Evolutionary conservation across 2,888 invertebrate species (phyloP), one percentile per base, ranked within the genome.

Genomic region (Nysson spinosus): DNA sequence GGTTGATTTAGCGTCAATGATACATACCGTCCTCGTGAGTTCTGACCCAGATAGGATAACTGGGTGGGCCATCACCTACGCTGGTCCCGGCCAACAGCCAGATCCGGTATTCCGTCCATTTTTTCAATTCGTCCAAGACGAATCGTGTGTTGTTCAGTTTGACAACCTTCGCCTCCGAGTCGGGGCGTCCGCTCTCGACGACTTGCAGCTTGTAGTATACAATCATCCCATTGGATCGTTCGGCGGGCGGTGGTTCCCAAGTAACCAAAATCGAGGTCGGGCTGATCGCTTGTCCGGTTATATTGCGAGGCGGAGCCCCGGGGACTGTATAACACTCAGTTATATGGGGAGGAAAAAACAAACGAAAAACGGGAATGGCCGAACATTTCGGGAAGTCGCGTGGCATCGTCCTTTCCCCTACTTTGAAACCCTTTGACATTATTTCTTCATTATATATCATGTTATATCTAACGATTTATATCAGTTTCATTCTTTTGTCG

Each of bases 1-100:
- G 66, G 70, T 73, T 75, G 69, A 64, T 65, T 79, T 70, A 77
- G 75, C 62, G 72, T 79, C 68, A 75, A 63, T 77, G 79, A 84
- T 87, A 95, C 97, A 94, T 97, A 99, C 99, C 98, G 93, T 97
- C 98, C 94, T 98, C 98, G 87, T 96, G 95, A 78, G 98, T 98
- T 90, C 94, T 94, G 83, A 97, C 94, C 84, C 93, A 92, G 90
- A 97, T 94, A 72, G 96, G 96, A 89, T 94, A 94, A 80, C 97
- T 97, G 83, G 94, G 92, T 71, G 95, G 98, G 70, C 99, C 98
- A 89, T 97, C 97, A 85, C 99, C 99, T 79, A 98, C 96, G 83
- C 93, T 94, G 81, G 98, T 99, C 85, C 97, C 97, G 73, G 98
- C 98, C 80, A 96, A 91, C 84, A 98, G 95, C 96, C 97, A 97